Evolutionary conservation across 37 sponge, comb jelly and placozoan genomes (phyloP).

Genomic region (Tethya wilhelma): DNA sequence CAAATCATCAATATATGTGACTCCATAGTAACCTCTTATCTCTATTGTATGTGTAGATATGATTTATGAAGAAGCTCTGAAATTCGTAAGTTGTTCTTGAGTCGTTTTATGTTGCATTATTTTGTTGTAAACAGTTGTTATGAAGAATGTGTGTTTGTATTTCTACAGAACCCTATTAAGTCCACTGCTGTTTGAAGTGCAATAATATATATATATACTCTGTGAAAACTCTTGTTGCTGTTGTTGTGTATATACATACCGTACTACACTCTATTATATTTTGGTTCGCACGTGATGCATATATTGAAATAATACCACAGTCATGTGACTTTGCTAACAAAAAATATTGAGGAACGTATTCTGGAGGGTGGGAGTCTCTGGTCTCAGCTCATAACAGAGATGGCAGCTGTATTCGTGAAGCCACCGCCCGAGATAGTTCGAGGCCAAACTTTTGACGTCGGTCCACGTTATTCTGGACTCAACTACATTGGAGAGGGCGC

Average conservation of each 20-base stretch:
- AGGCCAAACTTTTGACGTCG: slow-evolving; percentile 93
- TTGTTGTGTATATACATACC: too few relatives aligned
- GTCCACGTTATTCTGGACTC: slow-evolving; percentile 84
- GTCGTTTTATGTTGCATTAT: background rate
- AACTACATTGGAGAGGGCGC: slow-evolving; percentile 98
- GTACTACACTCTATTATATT: too few relatives aligned
- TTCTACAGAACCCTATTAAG: slow-evolving; percentile 15
- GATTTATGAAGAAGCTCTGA: slow-evolving; percentile 76
- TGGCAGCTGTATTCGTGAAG: slow-evolving; percentile 21
- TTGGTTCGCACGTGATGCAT: too few relatives aligned
- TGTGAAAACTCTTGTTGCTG: too few relatives aligned
- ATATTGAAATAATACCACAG: too few relatives aligned
- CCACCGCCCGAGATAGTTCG: slow-evolving; percentile 83
- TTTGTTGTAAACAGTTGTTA: too few relatives aligned
- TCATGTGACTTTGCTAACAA: too few relatives aligned
- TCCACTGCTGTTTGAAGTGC: too few relatives aligned
- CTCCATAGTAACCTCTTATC: background rate
- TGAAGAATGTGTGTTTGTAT: too few relatives aligned
- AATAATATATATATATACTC: too few relatives aligned
- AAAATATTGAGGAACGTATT: background rate
- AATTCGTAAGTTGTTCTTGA: slow-evolving; percentile 20
- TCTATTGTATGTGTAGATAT: slow-evolving; percentile 28
- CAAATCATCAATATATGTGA: background rate
- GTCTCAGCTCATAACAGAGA: too few relatives aligned
- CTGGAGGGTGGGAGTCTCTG: background rate